These are phyloP conservation scores for Drosophila lacicola DNA, from an alignment of 2,888 invertebrate species.

Conservation along the genomic window DNA sequence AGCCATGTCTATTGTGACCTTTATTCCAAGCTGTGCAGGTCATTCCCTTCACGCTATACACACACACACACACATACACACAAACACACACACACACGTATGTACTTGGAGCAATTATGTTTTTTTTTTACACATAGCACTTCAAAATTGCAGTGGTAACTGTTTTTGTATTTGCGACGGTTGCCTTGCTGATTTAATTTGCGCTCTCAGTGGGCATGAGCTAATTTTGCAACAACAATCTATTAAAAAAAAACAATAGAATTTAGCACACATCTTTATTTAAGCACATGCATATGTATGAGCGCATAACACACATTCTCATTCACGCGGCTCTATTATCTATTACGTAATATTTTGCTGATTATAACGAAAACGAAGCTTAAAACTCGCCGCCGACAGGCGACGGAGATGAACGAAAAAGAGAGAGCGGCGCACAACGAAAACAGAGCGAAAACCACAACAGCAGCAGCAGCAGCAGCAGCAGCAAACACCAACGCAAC, in stretches of 20 bases:
- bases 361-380: constrained; percentile 72
- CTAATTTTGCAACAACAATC: constrained; percentile 49
- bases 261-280: constrained; percentile 61
- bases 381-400: constrained; percentile 61
- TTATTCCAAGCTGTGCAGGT: constrained; percentile 55
- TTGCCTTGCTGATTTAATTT: constrained; percentile 49
- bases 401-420: constrained; percentile 25
- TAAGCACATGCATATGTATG: constrained; percentile 40
- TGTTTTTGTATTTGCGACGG: not conserved
- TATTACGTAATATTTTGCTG: constrained; percentile 80
- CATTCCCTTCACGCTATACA: constrained; percentile 47
- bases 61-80: constrained; percentile 12
- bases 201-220: constrained; percentile 45
- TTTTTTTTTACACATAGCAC: constrained; percentile 25
- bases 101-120: constrained; percentile 41
- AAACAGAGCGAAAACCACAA: constrained; percentile 50
- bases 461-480: constrained; percentile 9
- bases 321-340: constrained; percentile 67
- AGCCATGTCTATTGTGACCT: constrained; percentile 47
- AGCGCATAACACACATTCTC: constrained; percentile 28
- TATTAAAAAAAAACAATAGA: constrained; percentile 54
- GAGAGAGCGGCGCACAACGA: constrained; percentile 30
- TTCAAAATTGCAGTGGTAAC: constrained; percentile 42
- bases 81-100: constrained; percentile 3
- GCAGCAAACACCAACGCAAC: constrained; percentile 11